Conservation (phyloP, 2,797 vertebrate species). For the Scolopax bukidnonensis region DNA sequence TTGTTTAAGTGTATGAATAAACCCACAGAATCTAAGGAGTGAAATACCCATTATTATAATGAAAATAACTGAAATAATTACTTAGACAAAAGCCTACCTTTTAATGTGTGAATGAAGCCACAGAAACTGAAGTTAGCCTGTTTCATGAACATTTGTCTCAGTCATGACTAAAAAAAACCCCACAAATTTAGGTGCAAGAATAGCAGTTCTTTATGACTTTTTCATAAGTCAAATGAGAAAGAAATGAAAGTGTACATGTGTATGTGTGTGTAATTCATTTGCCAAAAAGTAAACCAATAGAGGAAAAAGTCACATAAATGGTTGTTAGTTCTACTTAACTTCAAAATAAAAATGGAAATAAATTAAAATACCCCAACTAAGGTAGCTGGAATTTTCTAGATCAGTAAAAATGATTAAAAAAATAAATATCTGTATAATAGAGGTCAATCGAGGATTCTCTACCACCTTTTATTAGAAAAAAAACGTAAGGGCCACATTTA, state of each 20-base stretch:
- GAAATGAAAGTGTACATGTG: neutral
- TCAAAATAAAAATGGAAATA: neutral
- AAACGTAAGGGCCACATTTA: neutral
- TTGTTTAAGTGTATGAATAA: neutral
- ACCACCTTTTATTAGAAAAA: neutral
- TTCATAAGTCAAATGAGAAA: neutral
- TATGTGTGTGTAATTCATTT: neutral
- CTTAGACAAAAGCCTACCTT: neutral
- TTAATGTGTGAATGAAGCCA: neutral
- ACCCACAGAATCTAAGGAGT: neutral
- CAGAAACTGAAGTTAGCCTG: neutral
- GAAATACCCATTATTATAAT: neutral
- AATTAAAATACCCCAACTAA: neutral
- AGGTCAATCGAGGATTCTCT: neutral
- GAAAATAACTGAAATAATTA: neutral
- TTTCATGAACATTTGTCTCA: neutral
- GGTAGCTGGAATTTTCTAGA: neutral
- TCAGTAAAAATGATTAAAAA: neutral
- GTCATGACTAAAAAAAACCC: neutral
- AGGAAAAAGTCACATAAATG: neutral
- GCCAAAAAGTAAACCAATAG: neutral
- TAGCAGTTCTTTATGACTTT: neutral
- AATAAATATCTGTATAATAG: neutral
- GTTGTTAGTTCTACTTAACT: neutral
- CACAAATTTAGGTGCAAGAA: neutral